Base-by-base conservation (phyloP, 1,140 invertebrate species). In the Portunus trituberculatus region DNA sequence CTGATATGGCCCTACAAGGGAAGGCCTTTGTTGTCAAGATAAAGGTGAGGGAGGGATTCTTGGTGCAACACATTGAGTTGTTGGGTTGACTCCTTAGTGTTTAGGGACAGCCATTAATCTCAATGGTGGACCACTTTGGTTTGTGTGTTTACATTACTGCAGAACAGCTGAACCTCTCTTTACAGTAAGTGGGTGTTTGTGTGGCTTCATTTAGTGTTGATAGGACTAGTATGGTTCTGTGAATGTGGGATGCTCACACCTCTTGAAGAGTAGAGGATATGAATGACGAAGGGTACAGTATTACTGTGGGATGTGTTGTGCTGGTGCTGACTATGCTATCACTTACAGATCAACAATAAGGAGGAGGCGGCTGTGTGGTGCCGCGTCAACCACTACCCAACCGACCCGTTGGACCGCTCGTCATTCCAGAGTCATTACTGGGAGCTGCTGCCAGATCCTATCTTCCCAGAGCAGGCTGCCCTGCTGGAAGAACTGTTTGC, bases 11-110 rank as follows among this genome's bases (percentile, higher is more conserved):
- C 82, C 97, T 98, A 76, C 98, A 99, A 97, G 97, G 97, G 29
- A 99, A 99, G 97, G 98, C 98, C 96, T 99, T 99, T 97, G 98
- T 97, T 96, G 97, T 98, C 10, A 98, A 97, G 91, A 97, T 99
- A 10, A 99, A 98, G 8, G 98, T 99, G 97, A 97, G 97, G 29
- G 25, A 93, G 25, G 25, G 39, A 39, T 39, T 2, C 6, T 6
- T 39, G 39, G 39, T 39, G 39, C 39, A 39, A 2, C 39, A 39
- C 39, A 39, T 6, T 39, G 39, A 39, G 39, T 39, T 39, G 39
- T 39, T 39, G 39, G 39, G 39, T 6, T 39, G 39, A 39, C 39
- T 39, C 1, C 39, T 39, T 39, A 39, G 39, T 6, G 1, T 39
- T 39, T 39, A 39, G 39, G 39, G 39, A 39, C 39, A 39, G 39